Percentiles rank a stretch among this genome's conserved stretches.
phyloP scores from a whole-genome alignment of 2,797 vertebrate species.

The Etheostoma nigrum region DNA sequence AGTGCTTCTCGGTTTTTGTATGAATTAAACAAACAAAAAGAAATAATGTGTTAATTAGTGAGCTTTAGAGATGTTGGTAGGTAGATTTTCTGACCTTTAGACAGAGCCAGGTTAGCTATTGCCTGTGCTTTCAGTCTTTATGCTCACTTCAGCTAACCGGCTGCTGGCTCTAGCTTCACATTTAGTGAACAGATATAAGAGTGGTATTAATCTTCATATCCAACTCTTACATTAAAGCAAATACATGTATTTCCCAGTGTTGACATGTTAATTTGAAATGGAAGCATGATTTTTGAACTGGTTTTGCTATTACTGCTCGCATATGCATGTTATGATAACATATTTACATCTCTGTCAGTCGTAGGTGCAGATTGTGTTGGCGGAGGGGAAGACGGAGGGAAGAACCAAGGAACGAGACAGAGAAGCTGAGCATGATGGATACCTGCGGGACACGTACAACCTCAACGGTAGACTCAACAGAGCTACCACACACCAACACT shows the following conservation, averaged over 20 bases:
- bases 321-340: background rate
- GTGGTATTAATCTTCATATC: background rate
- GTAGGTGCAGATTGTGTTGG: constrained; percentile 67
- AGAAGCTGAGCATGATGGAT: constrained; percentile 79
- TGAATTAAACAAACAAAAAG: no score
- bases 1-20: background rate
- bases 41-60: no score
- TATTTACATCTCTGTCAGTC: constrained; percentile 59
- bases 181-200: background rate
- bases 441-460: constrained; percentile 19
- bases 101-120: no score
- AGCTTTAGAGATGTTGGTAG: no score
- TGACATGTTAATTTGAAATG: background rate
- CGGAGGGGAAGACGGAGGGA: constrained; percentile 67
- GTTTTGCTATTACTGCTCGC: background rate
- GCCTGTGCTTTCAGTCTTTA: background rate
- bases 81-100: no score
- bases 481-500: constrained; percentile 53
- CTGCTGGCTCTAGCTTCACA: background rate
- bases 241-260: background rate
- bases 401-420: constrained; percentile 70
- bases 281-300: background rate
- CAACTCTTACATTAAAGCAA: background rate
- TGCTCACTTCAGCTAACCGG: background rate
- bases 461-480: constrained; percentile 33